phyloP scores from a whole-genome alignment of 2,888 invertebrate species.

The Tiliacea citrago region DNA sequence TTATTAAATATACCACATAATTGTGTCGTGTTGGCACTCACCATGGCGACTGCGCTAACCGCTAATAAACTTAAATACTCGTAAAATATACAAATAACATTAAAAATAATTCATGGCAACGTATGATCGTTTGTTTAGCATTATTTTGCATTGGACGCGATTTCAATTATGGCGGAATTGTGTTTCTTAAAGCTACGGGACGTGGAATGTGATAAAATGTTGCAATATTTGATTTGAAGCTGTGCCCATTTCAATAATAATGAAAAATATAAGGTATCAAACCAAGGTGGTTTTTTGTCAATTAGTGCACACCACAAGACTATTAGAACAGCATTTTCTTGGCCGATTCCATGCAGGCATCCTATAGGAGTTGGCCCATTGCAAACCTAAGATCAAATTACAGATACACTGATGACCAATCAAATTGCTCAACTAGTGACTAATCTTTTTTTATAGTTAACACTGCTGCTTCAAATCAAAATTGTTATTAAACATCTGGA shows the following conservation, averaged over 20 bases:
- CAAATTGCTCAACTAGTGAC: slow-evolving; percentile 25
- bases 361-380: not conserved
- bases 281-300: slow-evolving; percentile 21
- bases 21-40: slow-evolving; percentile 84
- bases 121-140: slow-evolving; percentile 65
- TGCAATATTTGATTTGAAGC: slow-evolving; percentile 52
- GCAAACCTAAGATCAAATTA: not conserved
- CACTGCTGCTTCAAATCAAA: slow-evolving; percentile 53
- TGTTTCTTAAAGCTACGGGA: slow-evolving; percentile 66
- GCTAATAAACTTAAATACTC: slow-evolving; percentile 68
- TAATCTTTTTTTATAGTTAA: not conserved
- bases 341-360: not conserved
- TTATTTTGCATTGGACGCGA: slow-evolving; percentile 71
- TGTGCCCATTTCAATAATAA: slow-evolving; percentile 4
- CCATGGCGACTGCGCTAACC: slow-evolving; percentile 76
- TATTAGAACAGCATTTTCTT: not conserved
- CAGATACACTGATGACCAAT: slow-evolving; percentile 30
- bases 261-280: slow-evolving; percentile 15
- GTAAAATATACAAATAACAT: slow-evolving; percentile 69
- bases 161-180: slow-evolving; percentile 66
- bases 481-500: slow-evolving; percentile 41
- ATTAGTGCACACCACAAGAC: not conserved
- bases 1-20: slow-evolving; percentile 83
- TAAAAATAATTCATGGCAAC: slow-evolving; percentile 70
- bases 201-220: slow-evolving; percentile 64